A percentile compares a stretch with the other conserved stretches of the same genome.
Conservation (phyloP, 2,888 invertebrate species). For the Drosophila melanosoma region DNA sequence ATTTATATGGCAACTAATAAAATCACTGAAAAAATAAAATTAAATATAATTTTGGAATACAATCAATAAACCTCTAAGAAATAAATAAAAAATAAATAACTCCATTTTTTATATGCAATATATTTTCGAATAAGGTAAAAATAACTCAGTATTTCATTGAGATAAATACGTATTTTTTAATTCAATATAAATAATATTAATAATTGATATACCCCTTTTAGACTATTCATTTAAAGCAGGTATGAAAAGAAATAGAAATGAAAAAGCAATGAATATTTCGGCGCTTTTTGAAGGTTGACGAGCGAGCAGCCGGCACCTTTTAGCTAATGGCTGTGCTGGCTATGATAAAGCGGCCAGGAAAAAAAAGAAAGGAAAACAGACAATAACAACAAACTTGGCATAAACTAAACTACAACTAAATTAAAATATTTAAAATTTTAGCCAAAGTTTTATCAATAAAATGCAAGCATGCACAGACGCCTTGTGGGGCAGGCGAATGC, state of each 20-base stretch:
- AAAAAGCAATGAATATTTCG: slow-evolving; percentile 46
- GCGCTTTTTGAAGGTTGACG: slow-evolving; percentile 68
- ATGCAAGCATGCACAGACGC: slow-evolving; percentile 51
- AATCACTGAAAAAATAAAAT: background rate
- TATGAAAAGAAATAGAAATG: slow-evolving; percentile 45
- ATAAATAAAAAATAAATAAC: background rate
- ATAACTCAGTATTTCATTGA: background rate
- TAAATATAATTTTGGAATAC: background rate
- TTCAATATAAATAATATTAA: background rate
- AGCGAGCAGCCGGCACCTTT: slow-evolving; percentile 50
- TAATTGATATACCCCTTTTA: slow-evolving; percentile 5
- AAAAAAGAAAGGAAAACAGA: slow-evolving; percentile 28
- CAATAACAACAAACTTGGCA: slow-evolving; percentile 25
- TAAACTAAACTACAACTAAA: slow-evolving; percentile 71
- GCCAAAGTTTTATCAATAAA: slow-evolving; percentile 79
- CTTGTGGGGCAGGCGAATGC: slow-evolving; percentile 18
- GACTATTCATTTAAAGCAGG: background rate
- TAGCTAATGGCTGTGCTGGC: slow-evolving; percentile 67
- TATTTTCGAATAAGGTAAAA: no score
- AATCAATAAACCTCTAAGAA: background rate
- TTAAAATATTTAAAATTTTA: slow-evolving; percentile 80
- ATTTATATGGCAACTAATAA: background rate
- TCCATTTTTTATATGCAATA: no score
- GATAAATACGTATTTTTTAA: background rate
- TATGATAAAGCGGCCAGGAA: slow-evolving; percentile 52